Evolutionary conservation across 2,888 invertebrate species (phyloP), one percentile per base, ranked within the genome.

Genomic region (Blastobasis adustella): DNA sequence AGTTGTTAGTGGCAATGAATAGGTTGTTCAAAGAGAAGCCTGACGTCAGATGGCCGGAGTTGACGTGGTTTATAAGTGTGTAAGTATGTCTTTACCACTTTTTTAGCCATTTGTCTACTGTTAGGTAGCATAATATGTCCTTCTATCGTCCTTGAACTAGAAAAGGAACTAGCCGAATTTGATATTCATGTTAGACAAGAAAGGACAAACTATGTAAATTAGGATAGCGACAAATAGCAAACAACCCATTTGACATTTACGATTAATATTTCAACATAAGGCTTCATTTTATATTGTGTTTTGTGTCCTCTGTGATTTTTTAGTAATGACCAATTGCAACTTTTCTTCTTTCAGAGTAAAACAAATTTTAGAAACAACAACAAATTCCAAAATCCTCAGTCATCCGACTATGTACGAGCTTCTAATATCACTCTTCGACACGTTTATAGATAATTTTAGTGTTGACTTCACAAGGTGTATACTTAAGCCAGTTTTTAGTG

Each of bases 11-110:
- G 49, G 89, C 91, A 48, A 93, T 93, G 83, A 92, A 92, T 76
- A 85, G 85, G 63, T 84, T 90, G 60, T 72, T 91, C 52, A 83
- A 82, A 58, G 88, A 91, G 63, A 90, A 92, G 56, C 87, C 90
- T 5, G 89, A 91, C 58, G 90, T 91, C 56, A 90, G 91, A 61
- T 96, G 95, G 95, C 73, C 90, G 8, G 92, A 93, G 70, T 82
- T 94, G 56, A 91, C 91, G 53, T 95, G 95, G 93, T 85, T 93
- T 66, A 82, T 90, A 67, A 89, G 89, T 71, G 82, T 91, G 93
- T 93, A 75, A 90, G 91, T 89, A 67, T 56, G 9, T 46, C 10
- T 45, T 41, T 7, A n/a, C 5, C 3, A 5, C 47, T 4, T 39
- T 37, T 46, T 7, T 40, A 42, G n/a, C 9, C 7, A 40, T 40